Evolutionary conservation across 1,140 invertebrate genomes (phyloP).

Genomic region (Panonychus citri): DNA sequence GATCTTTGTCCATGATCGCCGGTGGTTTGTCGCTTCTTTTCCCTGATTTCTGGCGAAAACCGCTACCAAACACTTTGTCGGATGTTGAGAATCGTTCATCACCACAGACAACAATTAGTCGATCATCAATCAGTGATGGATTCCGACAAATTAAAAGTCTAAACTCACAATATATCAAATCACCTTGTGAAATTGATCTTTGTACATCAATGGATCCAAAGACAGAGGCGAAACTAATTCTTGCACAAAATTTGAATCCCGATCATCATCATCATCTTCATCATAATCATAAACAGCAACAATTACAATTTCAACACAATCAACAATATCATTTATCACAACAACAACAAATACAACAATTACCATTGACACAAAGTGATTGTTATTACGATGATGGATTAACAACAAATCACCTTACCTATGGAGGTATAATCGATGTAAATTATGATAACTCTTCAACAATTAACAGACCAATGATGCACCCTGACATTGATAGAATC

Average conservation of each 20-base stretch:
- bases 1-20: constrained; percentile 11
- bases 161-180: too few species aligned
- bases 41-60: constrained; percentile 7
- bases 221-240: too few species aligned
- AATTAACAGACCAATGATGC: neutral
- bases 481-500: neutral
- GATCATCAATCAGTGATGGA: too few species aligned
- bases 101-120: too few species aligned
- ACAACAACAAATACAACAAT: neutral
- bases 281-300: neutral
- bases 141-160: too few species aligned
- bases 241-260: neutral
- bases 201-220: too few species aligned
- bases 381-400: neutral
- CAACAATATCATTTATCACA: too few species aligned
- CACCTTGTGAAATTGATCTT: too few species aligned
- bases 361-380: neutral
- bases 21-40: constrained; percentile 11
- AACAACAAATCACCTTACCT: neutral
- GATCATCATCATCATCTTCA: too few species aligned
- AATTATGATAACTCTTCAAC: neutral
- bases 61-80: constrained; percentile 11
- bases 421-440: neutral
- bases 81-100: constrained; percentile 7
- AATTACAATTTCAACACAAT: neutral